Percentiles rank a stretch among this genome's conserved stretches.
Evolutionary conservation across 37 sponge, comb jelly and placozoan species (phyloP).

Genomic region (Cladorhizidae sp.): DNA sequence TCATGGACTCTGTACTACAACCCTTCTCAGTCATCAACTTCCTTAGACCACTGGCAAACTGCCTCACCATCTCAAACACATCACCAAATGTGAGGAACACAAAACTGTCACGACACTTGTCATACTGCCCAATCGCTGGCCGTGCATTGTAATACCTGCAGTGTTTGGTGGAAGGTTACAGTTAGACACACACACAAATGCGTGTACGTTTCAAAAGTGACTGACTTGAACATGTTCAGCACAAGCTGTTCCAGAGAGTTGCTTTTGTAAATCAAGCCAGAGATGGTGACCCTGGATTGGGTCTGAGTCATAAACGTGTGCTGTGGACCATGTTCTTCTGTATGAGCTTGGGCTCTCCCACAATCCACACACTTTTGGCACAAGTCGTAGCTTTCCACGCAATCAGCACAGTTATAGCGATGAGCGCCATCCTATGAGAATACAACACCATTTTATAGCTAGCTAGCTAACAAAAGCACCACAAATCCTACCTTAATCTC

Average conservation of each 20-base stretch:
- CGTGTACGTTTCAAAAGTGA: neutral
- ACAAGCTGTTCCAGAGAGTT: slow-evolving; percentile 5
- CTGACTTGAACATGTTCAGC: slow-evolving; percentile 6
- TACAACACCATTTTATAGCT: neutral
- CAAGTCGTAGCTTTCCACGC: slow-evolving; percentile 46
- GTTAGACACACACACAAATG: neutral
- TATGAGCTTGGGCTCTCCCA: slow-evolving; percentile 27
- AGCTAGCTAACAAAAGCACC: too few species aligned
- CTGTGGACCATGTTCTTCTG: neutral
- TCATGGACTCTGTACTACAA: slow-evolving; percentile 1
- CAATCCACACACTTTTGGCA: slow-evolving; percentile 29
- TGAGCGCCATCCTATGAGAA: slow-evolving; percentile 3
- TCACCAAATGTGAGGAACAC: slow-evolving; percentile 32
- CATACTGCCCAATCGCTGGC: slow-evolving; percentile 20
- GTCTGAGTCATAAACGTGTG: slow-evolving; percentile 23
- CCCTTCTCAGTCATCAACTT: neutral
- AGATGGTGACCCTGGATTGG: neutral
- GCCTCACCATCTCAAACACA: slow-evolving; percentile 14
- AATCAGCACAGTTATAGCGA: slow-evolving; percentile 46
- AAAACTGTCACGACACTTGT: slow-evolving; percentile 11
- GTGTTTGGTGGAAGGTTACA: neutral
- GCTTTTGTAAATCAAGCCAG: neutral
- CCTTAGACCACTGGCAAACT: slow-evolving; percentile 29
- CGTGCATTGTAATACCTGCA: slow-evolving; percentile 21
- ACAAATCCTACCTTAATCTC: neutral